A percentile compares a stretch with the other conserved stretches of the same genome.
Evolutionary conservation across 2,888 invertebrate species (phyloP).

Genomic region (Cantharis rufa): DNA sequence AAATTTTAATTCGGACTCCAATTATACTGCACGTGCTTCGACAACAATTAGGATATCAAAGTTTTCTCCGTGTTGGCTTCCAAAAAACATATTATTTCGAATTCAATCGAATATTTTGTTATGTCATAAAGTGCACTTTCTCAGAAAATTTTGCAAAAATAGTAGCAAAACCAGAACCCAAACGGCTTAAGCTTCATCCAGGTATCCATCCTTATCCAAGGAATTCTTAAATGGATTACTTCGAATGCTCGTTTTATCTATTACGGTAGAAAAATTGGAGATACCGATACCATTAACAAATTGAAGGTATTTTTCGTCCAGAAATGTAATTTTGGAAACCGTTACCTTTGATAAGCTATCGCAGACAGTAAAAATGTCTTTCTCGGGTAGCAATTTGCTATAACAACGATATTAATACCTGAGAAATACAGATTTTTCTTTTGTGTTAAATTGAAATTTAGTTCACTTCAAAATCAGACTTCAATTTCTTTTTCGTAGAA

Average conservation of each 20-base stretch:
- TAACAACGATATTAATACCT: background rate
- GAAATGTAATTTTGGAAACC: background rate
- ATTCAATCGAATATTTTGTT: background rate
- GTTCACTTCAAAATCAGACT: no score
- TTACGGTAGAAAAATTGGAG: background rate
- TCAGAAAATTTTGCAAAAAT: background rate
- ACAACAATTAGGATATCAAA: background rate
- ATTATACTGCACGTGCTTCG: background rate
- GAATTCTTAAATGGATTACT: background rate
- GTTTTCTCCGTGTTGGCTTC: no score
- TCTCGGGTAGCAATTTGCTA: background rate
- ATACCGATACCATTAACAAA: background rate
- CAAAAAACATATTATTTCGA: background rate
- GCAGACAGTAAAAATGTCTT: background rate
- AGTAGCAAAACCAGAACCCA: background rate
- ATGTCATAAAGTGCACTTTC: background rate
- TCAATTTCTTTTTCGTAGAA: no score
- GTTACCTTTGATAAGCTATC: background rate
- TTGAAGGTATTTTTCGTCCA: background rate
- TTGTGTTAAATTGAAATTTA: background rate
- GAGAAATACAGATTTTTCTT: background rate
- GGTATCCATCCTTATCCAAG: background rate
- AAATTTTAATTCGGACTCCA: background rate
- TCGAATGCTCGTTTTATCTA: background rate
- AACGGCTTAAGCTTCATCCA: background rate